phyloP scores from a whole-genome alignment of 2,888 invertebrate genomes.

The Cephus pygmeus region DNA sequence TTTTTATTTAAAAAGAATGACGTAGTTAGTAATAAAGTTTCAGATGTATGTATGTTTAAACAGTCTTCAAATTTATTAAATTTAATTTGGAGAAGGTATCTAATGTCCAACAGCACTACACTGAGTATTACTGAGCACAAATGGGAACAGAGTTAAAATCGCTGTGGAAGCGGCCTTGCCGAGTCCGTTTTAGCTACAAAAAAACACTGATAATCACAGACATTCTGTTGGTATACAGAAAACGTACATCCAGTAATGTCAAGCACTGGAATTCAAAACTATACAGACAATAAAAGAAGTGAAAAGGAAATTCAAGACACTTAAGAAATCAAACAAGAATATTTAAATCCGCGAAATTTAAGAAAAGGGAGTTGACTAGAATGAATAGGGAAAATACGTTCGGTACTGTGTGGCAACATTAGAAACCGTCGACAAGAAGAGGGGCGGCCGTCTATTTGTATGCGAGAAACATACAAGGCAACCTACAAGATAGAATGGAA shows the following conservation, averaged over 20 bases:
- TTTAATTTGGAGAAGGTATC: neutral
- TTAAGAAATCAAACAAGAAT: neutral
- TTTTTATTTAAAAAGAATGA: neutral
- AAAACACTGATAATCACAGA: neutral
- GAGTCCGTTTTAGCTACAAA: neutral
- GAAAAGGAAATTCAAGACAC: neutral
- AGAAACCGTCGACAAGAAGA: constrained; percentile 16
- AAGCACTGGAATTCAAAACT: neutral
- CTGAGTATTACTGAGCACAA: neutral
- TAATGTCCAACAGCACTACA: neutral
- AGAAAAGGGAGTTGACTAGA: neutral
- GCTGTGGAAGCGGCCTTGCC: neutral
- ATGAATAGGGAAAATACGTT: constrained; percentile 1
- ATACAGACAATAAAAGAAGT: neutral
- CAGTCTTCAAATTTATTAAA: constrained; percentile 5
- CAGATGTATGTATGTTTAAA: neutral
- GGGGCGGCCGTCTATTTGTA: constrained; percentile 21
- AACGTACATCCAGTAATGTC: neutral
- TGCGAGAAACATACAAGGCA: constrained; percentile 23
- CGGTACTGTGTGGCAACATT: constrained; percentile 14
- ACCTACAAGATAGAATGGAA: constrained; percentile 30
- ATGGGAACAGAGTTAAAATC: neutral
- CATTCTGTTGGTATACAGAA: neutral
- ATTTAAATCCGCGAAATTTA: neutral
- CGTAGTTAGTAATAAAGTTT: neutral